Conservation (phyloP, 1,140 invertebrate genomes). For the Atopsyche davidsoni region DNA sequence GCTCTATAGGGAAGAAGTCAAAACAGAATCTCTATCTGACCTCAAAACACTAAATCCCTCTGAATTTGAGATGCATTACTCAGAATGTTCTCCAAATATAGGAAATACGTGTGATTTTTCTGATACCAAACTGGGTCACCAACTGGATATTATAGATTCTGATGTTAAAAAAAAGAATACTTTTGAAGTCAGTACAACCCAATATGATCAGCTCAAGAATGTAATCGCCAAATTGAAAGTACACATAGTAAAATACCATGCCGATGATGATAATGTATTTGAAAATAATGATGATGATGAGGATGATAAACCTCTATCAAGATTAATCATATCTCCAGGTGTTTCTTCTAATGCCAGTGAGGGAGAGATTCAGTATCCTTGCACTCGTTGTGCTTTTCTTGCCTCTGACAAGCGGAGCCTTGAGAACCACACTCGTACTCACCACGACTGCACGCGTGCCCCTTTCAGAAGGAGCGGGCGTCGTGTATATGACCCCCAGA, state of each 20-base stretch:
- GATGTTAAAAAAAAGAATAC: too few relatives aligned
- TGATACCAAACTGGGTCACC: too few relatives aligned
- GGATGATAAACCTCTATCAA: slow-evolving; percentile 16
- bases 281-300: slow-evolving; percentile 10
- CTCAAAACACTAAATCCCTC: too few relatives aligned
- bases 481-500: slow-evolving; percentile 22
- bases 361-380: slow-evolving; percentile 7
- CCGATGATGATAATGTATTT: not conserved
- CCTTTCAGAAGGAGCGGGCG: slow-evolving; percentile 29
- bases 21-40: too few relatives aligned
- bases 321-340: too few relatives aligned
- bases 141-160: too few relatives aligned
- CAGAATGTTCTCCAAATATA: not conserved
- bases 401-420: slow-evolving; percentile 2
- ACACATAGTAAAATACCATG: slow-evolving; percentile 4
- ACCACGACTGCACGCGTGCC: slow-evolving; percentile 16
- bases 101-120: not conserved
- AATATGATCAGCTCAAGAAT: slow-evolving; percentile 12
- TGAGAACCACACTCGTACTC: slow-evolving; percentile 19
- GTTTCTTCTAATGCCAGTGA: too few relatives aligned
- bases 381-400: slow-evolving; percentile 19
- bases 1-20: not conserved
- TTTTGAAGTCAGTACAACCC: too few relatives aligned
- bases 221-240: slow-evolving; percentile 5
- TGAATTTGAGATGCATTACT: not conserved